These are phyloP conservation scores for Tachysurus fulvidraco DNA, from an alignment of 2,113 vertebrate genomes.

Conservation along the genomic window DNA sequence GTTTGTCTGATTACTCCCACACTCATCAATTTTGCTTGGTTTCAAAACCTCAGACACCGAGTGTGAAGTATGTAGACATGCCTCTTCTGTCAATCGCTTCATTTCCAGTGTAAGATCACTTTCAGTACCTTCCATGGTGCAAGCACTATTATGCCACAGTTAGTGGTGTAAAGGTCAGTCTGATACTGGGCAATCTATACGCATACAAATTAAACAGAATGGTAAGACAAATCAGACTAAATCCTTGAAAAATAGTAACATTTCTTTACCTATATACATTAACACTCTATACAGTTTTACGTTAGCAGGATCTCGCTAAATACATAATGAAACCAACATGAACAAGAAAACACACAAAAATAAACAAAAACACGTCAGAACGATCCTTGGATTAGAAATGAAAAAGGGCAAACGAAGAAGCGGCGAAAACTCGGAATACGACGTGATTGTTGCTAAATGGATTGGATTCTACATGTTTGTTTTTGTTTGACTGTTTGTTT, in stretches of 20 bases:
- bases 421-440: not conserved
- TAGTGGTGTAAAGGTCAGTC: not conserved
- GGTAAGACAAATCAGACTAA: too few relatives aligned
- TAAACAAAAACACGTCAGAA: not conserved
- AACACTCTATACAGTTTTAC: not conserved
- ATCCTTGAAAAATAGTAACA: not conserved
- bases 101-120: constrained; percentile 1
- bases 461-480: too few relatives aligned
- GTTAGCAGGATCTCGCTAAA: not conserved
- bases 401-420: too few relatives aligned
- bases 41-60: constrained; percentile 74
- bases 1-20: constrained; percentile 50
- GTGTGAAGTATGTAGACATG: constrained; percentile 49
- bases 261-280: not conserved
- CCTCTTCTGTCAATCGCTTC: not conserved
- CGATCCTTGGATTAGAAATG: not conserved
- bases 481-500: too few relatives aligned
- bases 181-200: not conserved
- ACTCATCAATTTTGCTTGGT: constrained; percentile 55
- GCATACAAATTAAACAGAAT: not conserved
- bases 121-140: not conserved
- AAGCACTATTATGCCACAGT: not conserved
- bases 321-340: not conserved
- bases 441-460: not conserved
- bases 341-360: not conserved